Conservation (phyloP, 2,888 invertebrate species). For the Laspeyria flexula region DNA sequence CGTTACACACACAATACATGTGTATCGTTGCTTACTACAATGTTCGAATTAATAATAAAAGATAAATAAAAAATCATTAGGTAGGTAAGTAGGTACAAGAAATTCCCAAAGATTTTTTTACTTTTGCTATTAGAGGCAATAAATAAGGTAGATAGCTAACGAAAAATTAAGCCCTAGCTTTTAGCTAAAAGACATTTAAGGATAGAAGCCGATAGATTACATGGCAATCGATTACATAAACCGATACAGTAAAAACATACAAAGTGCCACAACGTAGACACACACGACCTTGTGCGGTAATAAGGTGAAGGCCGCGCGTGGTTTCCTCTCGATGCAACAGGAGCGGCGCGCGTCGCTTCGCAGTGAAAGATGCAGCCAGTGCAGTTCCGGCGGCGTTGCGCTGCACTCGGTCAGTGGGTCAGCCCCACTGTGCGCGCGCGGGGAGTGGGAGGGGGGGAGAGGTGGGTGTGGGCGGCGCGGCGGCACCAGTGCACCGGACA, state of each 20-base stretch:
- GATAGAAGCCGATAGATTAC: not conserved
- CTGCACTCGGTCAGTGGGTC: constrained; percentile 84
- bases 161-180: too few species aligned
- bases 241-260: constrained; percentile 21
- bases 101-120: too few species aligned
- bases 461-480: constrained; percentile 6
- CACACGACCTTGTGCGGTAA: constrained; percentile 71
- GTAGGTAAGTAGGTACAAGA: too few species aligned
- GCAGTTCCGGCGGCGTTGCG: constrained; percentile 80
- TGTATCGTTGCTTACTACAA: not conserved
- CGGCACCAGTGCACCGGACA: constrained; percentile 41
- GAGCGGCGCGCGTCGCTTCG: constrained; percentile 60
- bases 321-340: constrained; percentile 76
- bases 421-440: constrained; percentile 56
- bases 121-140: too few species aligned
- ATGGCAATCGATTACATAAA: constrained; percentile 2
- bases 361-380: constrained; percentile 71
- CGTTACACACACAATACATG: constrained; percentile 1
- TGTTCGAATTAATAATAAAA: not conserved
- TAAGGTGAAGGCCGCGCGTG: constrained; percentile 78
- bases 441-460: constrained; percentile 22
- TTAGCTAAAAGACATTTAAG: not conserved
- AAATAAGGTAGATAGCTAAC: too few species aligned
- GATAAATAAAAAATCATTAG: too few species aligned
- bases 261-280: constrained; percentile 38